phyloP scores from a whole-genome alignment of 1,140 invertebrate species.

The Lethocerus indicus region DNA sequence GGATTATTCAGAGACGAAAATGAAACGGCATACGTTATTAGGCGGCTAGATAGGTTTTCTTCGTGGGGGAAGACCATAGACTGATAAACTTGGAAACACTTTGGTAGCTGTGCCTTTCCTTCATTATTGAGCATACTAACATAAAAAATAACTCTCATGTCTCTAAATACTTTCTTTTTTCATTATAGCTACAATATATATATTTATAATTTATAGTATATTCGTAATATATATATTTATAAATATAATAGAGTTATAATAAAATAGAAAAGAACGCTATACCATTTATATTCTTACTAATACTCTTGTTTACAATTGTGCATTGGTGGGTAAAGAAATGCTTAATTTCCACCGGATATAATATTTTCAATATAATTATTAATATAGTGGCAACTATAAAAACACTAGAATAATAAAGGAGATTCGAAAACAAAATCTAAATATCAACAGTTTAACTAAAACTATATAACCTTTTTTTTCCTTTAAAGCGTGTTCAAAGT shows the following conservation, averaged over 20 bases:
- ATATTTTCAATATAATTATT: conserved; percentile 14
- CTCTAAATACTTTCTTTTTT: conserved; percentile 17
- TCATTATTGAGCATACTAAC: conserved; percentile 18
- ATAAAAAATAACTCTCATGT: conserved; percentile 21
- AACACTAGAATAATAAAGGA: conserved; percentile 13
- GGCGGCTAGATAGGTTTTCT: conserved; percentile 10
- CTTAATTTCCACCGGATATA: conserved; percentile 16
- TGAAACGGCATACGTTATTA: too few species aligned
- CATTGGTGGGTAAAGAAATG: conserved; percentile 16
- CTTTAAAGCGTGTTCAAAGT: conserved; percentile 4
- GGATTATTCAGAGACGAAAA: too few species aligned
- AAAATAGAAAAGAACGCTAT: conserved; percentile 21
- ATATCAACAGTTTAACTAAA: conserved; percentile 11
- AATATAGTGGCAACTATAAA: conserved; percentile 12
- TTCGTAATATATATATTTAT: conserved; percentile 16
- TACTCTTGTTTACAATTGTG: conserved; percentile 19
- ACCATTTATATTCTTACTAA: conserved; percentile 16
- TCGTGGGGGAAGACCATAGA: conserved; percentile 15
- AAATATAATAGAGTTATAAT: conserved; percentile 19
- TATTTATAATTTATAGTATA: conserved; percentile 19
- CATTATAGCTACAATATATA: conserved; percentile 18
- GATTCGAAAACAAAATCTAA: conserved; percentile 15
- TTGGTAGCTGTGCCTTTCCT: conserved; percentile 12
- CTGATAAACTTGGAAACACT: conserved; percentile 18
- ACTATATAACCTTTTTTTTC: conserved; percentile 8